A percentile compares a stretch with the other conserved stretches of the same genome.
These are phyloP conservation scores for Epinotia demarniana DNA, from an alignment of 2,888 invertebrate species.

Conservation along the genomic window DNA sequence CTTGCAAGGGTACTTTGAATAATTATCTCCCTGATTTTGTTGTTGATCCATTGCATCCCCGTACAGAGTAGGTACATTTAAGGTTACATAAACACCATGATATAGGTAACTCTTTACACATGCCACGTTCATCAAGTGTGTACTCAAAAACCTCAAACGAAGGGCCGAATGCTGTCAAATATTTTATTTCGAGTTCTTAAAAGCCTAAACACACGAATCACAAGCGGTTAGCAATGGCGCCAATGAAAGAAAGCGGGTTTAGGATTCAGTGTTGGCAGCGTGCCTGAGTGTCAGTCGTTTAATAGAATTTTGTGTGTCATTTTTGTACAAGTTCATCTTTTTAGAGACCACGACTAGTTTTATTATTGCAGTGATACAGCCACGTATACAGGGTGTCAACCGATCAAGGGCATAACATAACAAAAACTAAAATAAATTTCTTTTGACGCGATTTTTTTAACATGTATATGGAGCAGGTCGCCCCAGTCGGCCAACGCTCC, in stretches of 20 bases:
- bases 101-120: not conserved
- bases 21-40: not conserved
- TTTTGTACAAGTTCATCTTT: slow-evolving; percentile 4
- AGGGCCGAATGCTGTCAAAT: not conserved
- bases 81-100: not conserved
- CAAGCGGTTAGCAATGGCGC: slow-evolving; percentile 4
- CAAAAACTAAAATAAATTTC: too few relatives aligned
- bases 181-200: slow-evolving; percentile 11
- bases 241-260: slow-evolving; percentile 20
- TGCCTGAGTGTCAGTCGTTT: slow-evolving; percentile 45
- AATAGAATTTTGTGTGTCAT: slow-evolving; percentile 31
- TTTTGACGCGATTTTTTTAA: too few relatives aligned
- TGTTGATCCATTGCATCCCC: not conserved
- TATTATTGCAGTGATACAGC: not conserved
- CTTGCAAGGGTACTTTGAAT: not conserved
- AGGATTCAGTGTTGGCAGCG: slow-evolving; percentile 37
- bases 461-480: too few relatives aligned
- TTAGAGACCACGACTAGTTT: not conserved
- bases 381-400: too few relatives aligned
- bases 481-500: too few relatives aligned
- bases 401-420: too few relatives aligned
- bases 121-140: not conserved
- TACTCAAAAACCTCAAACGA: not conserved
- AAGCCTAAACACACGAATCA: slow-evolving; percentile 27
- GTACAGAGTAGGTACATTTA: not conserved